Evolutionary conservation across 2,888 invertebrate genomes (phyloP), one percentile per base, ranked within the genome.

Genomic region (Tethea ocularis): DNA sequence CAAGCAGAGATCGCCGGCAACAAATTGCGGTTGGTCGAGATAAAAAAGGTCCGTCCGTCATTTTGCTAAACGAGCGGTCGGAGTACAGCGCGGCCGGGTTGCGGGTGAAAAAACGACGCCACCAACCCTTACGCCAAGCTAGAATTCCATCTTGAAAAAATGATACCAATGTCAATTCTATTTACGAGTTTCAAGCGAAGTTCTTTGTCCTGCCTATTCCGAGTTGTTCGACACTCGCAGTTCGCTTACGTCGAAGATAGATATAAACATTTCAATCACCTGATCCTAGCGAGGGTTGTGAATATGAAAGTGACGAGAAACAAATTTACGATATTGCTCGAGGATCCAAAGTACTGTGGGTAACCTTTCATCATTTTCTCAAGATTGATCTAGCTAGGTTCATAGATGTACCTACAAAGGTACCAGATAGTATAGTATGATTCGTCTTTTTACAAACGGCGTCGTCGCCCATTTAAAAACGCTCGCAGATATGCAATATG

Each of bases 41-140:
- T 91, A 91, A 91, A 92, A 92, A 92, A 89, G 92, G 92, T 89
- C 85, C 86, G 89, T 89, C 85, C 89, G 89, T 90, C 90, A 90
- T 91, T 92, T 89, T 86, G 87, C 82, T 86, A 89, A 90, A 89
- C 88, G 91, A 89, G 84, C 88, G 80, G 78, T 75, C 76, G 72
- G 78, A 83, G 82, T 76, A 74, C 75, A 76, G 66, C 72, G 74
- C 75, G 78, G 82, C 75, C 72, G 80, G 79, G 76, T 77, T 82
- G 82, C 78, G 80, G 79, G 64, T 68, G 74, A 83, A 84, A 86
- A 85, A 87, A 83, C 80, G 76, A 78, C 75, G 69, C 70, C 68
- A 63, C 64, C 78, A 74, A 82, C 81, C 85, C 80, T 77, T 72
- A 68, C 70, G 70, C 70, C 61, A 59, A 62, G 68, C 69, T 71